These are phyloP conservation scores for Lacerta viridis DNA, from an alignment of 2,797 vertebrate species.

Conservation along the genomic window DNA sequence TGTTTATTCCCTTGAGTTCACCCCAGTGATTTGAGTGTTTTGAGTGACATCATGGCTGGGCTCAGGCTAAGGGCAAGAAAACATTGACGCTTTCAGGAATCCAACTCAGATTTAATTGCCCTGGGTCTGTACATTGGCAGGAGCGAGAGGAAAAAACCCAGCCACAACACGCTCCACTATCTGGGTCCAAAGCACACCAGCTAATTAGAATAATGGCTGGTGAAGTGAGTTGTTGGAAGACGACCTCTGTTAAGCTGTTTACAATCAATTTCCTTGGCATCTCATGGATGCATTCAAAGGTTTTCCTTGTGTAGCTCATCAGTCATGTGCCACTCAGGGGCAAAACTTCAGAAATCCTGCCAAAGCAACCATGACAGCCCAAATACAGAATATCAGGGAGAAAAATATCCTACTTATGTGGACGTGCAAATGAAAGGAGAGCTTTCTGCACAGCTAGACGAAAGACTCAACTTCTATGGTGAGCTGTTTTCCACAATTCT, in stretches of 20 bases:
- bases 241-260: background rate
- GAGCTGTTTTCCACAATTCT: background rate
- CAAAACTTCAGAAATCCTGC: constrained; percentile 22
- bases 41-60: constrained; percentile 43
- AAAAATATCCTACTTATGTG: background rate
- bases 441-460: background rate
- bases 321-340: background rate
- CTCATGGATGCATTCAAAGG: constrained; percentile 3
- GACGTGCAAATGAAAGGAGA: background rate
- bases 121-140: constrained; percentile 35
- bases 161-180: background rate
- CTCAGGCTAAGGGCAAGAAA: constrained; percentile 32
- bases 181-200: background rate
- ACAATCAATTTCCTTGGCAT: constrained; percentile 10
- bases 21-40: constrained; percentile 16
- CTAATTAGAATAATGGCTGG: background rate
- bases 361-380: background rate
- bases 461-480: background rate
- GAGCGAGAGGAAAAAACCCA: constrained; percentile 21
- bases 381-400: background rate
- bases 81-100: constrained; percentile 29
- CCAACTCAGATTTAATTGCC: constrained; percentile 53
- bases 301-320: constrained; percentile 20
- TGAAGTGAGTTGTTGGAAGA: constrained; percentile 39
- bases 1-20: constrained; percentile 15